Evolutionary conservation across 2,113 vertebrate species (phyloP).

Genomic region (Balaenoptera acutorostrata): DNA sequence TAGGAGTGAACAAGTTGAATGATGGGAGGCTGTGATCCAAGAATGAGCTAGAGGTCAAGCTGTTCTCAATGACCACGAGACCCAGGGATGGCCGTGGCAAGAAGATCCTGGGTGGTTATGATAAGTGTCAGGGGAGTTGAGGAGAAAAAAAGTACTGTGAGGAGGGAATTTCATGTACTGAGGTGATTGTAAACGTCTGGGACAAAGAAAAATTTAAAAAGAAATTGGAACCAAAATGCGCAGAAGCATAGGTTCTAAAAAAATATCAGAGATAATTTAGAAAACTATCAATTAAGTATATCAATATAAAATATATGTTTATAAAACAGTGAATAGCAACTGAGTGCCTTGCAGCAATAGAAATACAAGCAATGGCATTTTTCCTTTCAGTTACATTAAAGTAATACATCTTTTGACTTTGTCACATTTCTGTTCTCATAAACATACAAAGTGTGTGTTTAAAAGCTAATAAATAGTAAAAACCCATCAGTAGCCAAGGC

Average conservation of each 20-base stretch:
- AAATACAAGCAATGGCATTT: not conserved
- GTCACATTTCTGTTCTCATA: not conserved
- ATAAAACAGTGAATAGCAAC: not conserved
- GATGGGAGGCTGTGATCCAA: not conserved
- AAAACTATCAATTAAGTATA: not conserved
- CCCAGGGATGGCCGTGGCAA: not conserved
- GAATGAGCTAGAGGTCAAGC: not conserved
- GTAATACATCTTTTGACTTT: not conserved
- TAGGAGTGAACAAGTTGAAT: not conserved
- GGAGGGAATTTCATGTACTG: not conserved
- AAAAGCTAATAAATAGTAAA: not conserved
- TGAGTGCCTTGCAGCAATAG: not conserved
- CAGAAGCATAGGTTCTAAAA: not conserved
- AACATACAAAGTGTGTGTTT: not conserved
- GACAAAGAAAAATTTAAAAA: not conserved
- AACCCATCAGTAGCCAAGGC: not conserved
- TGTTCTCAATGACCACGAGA: not conserved
- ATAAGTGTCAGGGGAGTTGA: not conserved
- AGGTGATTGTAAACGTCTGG: not conserved
- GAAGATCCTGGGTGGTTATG: not conserved
- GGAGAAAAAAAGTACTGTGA: not conserved
- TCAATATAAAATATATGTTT: not conserved
- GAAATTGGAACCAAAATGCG: not conserved
- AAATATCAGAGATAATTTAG: not conserved
- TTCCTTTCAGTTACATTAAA: not conserved